Base-by-base conservation (phyloP, 2,113 vertebrate genomes). In the Percopsis transmontana region DNA sequence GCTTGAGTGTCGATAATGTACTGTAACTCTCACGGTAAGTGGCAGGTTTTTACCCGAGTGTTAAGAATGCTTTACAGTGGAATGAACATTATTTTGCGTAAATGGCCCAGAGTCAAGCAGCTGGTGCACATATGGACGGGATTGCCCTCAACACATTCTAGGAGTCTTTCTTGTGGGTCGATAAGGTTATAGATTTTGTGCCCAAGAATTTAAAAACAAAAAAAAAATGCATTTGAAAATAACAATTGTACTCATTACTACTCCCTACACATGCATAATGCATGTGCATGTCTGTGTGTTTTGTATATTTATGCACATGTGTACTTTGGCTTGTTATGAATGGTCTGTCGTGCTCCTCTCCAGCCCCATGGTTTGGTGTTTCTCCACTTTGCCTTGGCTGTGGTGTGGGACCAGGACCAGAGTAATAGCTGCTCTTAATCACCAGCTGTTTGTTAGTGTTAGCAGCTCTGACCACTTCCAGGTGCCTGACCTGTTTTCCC, bases 381-480 rank as follows among this genome's bases (percentile, higher is more conserved):
- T 66, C 76, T 67, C 15, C 57, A 66, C 62, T 54, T 62, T 61
- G n/a, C 70, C 74, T 54, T 80, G 74, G 55, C 38, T 77, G 42
- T 48, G 63, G 56, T 70, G 69, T 72, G 59, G 80, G 80, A 66
- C 74, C 76, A 67, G 66, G 69, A 76, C 80, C 55, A 66, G 69
- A 67, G 81, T 89, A 89, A 82, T 80, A 74, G 68, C 81, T 79
- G 69, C 47, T 64, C 67, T 79, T 82, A 89, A 83, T 88, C 85
- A 77, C 71, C 72, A 5, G 16, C 18, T 4, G 71, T 84, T 89
- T 88, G 81, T 82, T 85, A 76, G 82, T 75, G 81, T 88, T 82
- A 84, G 81, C 80, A 72, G 69, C 74, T 78, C 45, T 66, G 87
- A 89, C 85, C 80, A 78, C 83, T 91, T 91, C 84, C 88, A 91